Evolutionary conservation across 2,797 vertebrate genomes (phyloP).

Genomic region (Cyclopterus lumpus): DNA sequence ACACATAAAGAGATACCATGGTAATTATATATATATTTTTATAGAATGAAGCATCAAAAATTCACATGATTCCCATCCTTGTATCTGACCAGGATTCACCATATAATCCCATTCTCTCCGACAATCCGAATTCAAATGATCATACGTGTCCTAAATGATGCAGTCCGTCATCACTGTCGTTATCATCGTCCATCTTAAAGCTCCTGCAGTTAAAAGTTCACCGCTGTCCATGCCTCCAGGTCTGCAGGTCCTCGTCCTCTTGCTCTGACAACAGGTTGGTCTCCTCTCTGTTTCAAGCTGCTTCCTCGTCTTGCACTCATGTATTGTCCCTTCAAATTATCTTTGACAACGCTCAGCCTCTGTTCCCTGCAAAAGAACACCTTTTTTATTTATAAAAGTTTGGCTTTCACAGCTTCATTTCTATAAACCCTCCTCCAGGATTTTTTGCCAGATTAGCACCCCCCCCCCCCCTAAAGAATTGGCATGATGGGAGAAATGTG

Average conservation of each 20-base stretch:
- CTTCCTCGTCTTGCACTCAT: constrained; percentile 7
- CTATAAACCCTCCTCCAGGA: constrained; percentile 36
- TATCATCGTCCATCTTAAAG: constrained; percentile 5
- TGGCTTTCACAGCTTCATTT: constrained; percentile 41
- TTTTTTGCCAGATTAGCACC: constrained; percentile 24
- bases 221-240: background rate
- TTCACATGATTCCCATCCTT: background rate
- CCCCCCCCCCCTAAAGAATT: constrained; percentile 23
- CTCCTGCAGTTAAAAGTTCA: background rate
- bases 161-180: background rate
- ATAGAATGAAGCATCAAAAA: background rate
- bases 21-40: background rate
- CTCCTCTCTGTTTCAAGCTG: background rate
- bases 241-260: background rate
- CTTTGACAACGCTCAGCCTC: constrained; percentile 35
- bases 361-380: constrained; percentile 19
- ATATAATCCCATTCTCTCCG: background rate
- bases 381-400: constrained; percentile 47
- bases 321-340: constrained; percentile 16
- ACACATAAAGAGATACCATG: background rate
- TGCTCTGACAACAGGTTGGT: constrained; percentile 7
- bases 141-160: background rate
- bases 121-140: background rate
- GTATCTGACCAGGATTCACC: background rate
- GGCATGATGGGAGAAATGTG: constrained; percentile 42